These are phyloP conservation scores for Orchesella cincta DNA, from an alignment of 1,140 invertebrate genomes.

Conservation along the genomic window DNA sequence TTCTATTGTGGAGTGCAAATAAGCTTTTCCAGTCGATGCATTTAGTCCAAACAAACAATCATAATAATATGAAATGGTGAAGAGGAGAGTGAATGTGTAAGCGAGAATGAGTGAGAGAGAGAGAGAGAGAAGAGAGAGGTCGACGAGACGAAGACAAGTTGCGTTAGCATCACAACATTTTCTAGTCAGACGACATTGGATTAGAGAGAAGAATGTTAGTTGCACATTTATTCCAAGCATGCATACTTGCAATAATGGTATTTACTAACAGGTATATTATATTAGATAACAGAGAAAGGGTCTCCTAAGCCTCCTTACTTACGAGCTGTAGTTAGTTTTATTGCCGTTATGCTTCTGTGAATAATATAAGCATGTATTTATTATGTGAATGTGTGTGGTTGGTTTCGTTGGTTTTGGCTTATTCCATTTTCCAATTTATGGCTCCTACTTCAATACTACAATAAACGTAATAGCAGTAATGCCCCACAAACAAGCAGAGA, in stretches of 20 bases:
- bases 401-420: conserved; percentile 16
- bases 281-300: not conserved
- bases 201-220: not conserved
- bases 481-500: not conserved
- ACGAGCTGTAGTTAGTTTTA: not conserved
- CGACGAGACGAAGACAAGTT: not conserved
- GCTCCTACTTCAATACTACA: not conserved
- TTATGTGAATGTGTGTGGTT: conserved; percentile 10
- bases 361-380: not conserved
- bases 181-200: not conserved
- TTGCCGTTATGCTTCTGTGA: not conserved
- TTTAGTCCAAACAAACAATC: not conserved
- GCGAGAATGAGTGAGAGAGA: not conserved
- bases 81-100: not conserved
- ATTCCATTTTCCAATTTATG: conserved; percentile 21
- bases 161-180: not conserved
- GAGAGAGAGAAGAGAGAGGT: not conserved
- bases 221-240: not conserved
- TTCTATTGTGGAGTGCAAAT: conserved; percentile 24
- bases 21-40: conserved; percentile 10
- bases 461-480: not conserved
- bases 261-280: not conserved
- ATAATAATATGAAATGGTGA: not conserved
- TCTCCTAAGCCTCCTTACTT: not conserved
- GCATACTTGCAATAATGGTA: not conserved